These are phyloP conservation scores for Pseudochirops corinnae DNA, from an alignment of 2,797 vertebrate genomes.

Conservation along the genomic window DNA sequence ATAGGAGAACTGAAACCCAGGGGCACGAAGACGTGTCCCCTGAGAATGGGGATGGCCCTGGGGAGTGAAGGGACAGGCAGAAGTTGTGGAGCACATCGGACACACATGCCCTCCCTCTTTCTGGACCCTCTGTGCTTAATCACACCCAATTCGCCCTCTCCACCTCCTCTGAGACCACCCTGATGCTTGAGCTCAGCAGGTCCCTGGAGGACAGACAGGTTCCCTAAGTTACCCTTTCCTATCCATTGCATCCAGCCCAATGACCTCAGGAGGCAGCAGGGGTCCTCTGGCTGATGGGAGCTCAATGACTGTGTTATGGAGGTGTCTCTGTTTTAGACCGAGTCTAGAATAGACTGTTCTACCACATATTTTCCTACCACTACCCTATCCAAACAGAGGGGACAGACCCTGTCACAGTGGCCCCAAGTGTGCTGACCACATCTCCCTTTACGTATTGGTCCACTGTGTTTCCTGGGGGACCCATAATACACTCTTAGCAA, in stretches of 20 bases:
- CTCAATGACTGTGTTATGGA: neutral
- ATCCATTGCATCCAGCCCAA: neutral
- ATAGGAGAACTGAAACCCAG: neutral
- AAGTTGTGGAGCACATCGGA: neutral
- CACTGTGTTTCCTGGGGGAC: too few relatives aligned
- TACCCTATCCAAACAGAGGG: neutral
- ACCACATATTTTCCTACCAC: rapidly evolving
- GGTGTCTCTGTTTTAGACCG: neutral
- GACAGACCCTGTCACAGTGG: too few relatives aligned
- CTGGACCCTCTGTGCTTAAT: neutral
- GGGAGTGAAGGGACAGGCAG: neutral
- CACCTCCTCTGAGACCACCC: neutral
- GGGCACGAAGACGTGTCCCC: neutral
- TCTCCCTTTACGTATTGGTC: too few relatives aligned
- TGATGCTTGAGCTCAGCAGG: too few relatives aligned
- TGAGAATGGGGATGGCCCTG: neutral
- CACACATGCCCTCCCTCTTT: too few relatives aligned
- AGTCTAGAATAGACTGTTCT: neutral
- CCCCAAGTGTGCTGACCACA: too few relatives aligned
- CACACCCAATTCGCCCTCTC: too few relatives aligned
- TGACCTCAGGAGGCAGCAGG: neutral
- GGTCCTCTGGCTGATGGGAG: too few relatives aligned
- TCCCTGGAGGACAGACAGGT: neutral
- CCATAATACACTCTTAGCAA: neutral
- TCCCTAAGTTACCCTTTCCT: neutral